Percentiles rank a stretch among this genome's conserved stretches.
Conservation (phyloP, 2,113 vertebrate species). For the Pomatorhinus ruficollis region DNA sequence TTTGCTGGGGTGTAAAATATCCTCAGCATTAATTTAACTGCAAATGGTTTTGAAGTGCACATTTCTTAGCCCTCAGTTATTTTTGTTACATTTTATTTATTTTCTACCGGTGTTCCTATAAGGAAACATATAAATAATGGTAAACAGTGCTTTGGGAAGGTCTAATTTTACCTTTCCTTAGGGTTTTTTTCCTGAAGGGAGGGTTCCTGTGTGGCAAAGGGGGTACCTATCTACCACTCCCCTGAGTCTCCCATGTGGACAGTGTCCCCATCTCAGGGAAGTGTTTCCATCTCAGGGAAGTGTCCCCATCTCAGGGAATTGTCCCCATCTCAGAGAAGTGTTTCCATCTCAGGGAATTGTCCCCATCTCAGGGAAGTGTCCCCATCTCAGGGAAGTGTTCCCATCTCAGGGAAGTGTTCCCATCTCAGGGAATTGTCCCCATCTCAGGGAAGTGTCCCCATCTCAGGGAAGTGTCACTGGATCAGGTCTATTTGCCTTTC, state of each 20-base stretch:
- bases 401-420: accelerated
- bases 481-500: neutral
- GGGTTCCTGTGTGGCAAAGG: accelerated
- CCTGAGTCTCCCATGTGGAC: accelerated
- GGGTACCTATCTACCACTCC: no score
- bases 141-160: neutral
- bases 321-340: neutral
- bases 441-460: no score
- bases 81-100: neutral
- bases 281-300: accelerated
- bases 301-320: accelerated
- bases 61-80: accelerated
- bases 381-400: no score
- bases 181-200: accelerated
- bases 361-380: no score
- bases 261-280: neutral
- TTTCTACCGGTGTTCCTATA: neutral
- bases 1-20: neutral
- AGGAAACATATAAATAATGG: neutral
- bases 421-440: no score
- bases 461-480: accelerated
- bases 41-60: accelerated
- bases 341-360: neutral
- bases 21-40: neutral
- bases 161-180: neutral